phyloP scores from a whole-genome alignment of 2,888 invertebrate species.

The Pterobdella sp. region DNA sequence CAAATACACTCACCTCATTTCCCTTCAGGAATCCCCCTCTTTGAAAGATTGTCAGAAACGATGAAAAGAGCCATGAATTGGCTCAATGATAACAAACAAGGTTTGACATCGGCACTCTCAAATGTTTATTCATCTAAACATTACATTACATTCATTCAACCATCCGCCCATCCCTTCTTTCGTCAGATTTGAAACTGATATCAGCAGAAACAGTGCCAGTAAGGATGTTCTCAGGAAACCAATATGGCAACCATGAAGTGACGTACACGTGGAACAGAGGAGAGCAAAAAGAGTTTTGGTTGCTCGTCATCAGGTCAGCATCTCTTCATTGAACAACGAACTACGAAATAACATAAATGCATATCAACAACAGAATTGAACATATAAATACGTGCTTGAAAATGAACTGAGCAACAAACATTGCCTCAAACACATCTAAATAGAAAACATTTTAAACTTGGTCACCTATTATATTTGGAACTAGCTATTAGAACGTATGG shows the following conservation, averaged over 20 bases:
- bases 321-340: no score
- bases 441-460: no score
- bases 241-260: constrained; percentile 39
- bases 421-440: no score
- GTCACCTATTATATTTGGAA: no score
- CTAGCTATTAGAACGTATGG: no score
- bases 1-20: neutral
- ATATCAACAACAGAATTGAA: no score
- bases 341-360: no score
- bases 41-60: constrained; percentile 37
- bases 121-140: neutral
- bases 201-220: constrained; percentile 38
- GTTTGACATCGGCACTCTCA: constrained; percentile 23
- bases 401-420: no score
- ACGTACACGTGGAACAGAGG: constrained; percentile 40
- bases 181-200: constrained; percentile 34
- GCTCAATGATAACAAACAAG: constrained; percentile 35
- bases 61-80: constrained; percentile 39
- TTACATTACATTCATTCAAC: neutral
- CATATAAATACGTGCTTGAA: no score
- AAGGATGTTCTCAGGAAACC: constrained; percentile 39
- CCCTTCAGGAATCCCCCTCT: constrained; percentile 36
- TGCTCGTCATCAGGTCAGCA: constrained; percentile 34
- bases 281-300: constrained; percentile 39
- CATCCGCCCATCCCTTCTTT: neutral